Evolutionary conservation across 2,888 invertebrate species (phyloP).

Genomic region (Alloplasta piceator): DNA sequence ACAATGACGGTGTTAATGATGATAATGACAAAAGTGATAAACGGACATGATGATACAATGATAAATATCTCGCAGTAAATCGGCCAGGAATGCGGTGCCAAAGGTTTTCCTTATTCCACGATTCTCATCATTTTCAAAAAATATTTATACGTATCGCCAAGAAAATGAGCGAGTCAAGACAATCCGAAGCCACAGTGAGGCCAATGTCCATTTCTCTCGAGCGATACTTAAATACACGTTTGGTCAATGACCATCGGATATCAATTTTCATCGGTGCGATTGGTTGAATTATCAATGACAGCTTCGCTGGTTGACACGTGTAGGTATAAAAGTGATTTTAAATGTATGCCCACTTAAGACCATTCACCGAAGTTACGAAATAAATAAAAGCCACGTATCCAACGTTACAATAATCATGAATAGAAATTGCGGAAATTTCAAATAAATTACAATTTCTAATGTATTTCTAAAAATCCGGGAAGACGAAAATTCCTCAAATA

Average conservation of each 20-base stretch:
- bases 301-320: neutral
- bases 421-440: too few relatives aligned
- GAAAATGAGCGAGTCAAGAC: too few relatives aligned
- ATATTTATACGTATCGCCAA: too few relatives aligned
- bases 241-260: slow-evolving; percentile 8
- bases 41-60: neutral
- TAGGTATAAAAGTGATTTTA: too few relatives aligned
- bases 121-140: slow-evolving; percentile 32
- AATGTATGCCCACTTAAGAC: too few relatives aligned
- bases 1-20: neutral
- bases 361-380: too few relatives aligned
- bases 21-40: slow-evolving; percentile 4
- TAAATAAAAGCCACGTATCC: too few relatives aligned
- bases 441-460: too few relatives aligned
- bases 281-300: slow-evolving; percentile 25
- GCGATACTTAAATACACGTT: slow-evolving; percentile 31
- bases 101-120: slow-evolving; percentile 41
- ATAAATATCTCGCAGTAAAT: slow-evolving; percentile 35
- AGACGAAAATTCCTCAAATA: too few relatives aligned
- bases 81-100: slow-evolving; percentile 24
- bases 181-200: neutral
- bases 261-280: slow-evolving; percentile 38
- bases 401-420: too few relatives aligned
- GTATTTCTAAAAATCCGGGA: too few relatives aligned
- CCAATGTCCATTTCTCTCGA: slow-evolving; percentile 19